phyloP scores from a whole-genome alignment of 2,888 invertebrate species.

The Zygothrica quintamaculata region DNA sequence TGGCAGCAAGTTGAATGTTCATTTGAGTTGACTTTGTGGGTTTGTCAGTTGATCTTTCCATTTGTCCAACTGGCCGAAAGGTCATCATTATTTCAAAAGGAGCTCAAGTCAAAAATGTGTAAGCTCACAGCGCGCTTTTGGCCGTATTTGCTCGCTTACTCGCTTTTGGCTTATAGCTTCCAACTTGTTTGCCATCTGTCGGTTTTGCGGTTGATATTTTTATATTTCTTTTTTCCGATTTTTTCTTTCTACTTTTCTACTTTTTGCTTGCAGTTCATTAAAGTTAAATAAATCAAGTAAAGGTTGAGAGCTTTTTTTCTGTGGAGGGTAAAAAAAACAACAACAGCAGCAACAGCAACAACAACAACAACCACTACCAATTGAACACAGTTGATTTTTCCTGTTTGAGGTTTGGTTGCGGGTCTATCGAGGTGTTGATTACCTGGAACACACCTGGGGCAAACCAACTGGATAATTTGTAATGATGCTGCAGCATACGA shows the following conservation, averaged over 20 bases:
- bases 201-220: conserved; percentile 43
- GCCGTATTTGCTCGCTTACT: no score
- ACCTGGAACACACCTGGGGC: conserved; percentile 39
- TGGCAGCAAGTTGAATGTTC: conserved; percentile 20
- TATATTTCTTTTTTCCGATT: neutral
- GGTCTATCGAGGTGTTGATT: conserved; percentile 62
- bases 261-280: conserved; percentile 65
- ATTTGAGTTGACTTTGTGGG: conserved; percentile 39
- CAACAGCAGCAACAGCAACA: conserved; percentile 15
- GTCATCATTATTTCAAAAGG: conserved; percentile 39
- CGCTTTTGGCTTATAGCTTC: conserved; percentile 55
- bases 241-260: conserved; percentile 16
- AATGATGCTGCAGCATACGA: conserved; percentile 25
- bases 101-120: conserved; percentile 27
- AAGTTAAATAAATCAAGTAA: conserved; percentile 72
- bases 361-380: conserved; percentile 16
- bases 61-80: conserved; percentile 27
- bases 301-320: conserved; percentile 28
- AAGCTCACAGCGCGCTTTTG: conserved; percentile 37
- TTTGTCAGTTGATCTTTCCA: conserved; percentile 15
- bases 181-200: conserved; percentile 62
- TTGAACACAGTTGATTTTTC: conserved; percentile 54
- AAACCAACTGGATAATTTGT: conserved; percentile 53
- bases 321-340: conserved; percentile 14
- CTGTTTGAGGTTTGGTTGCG: conserved; percentile 31